Evolutionary conservation across 2,113 vertebrate species (phyloP).

Genomic region (Arenaria interpres): DNA sequence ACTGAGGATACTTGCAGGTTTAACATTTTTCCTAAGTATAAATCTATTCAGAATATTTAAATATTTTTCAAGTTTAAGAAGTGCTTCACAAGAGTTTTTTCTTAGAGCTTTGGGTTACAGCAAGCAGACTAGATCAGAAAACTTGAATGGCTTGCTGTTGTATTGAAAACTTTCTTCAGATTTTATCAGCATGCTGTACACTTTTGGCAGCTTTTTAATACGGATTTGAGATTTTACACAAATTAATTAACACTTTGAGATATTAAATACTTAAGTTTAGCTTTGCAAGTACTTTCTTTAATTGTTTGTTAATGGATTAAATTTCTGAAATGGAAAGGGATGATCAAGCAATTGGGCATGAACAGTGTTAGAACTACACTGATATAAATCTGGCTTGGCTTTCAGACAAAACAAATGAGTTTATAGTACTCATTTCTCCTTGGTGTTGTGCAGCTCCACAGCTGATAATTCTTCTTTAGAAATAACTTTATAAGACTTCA

Average conservation of each 20-base stretch:
- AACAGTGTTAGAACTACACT: not conserved
- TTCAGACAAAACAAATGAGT: not conserved
- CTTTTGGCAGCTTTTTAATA: not conserved
- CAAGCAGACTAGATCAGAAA: not conserved
- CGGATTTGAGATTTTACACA: not conserved
- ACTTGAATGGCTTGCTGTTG: not conserved
- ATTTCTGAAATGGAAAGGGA: not conserved
- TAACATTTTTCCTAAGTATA: not conserved
- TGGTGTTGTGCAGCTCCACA: too few species aligned
- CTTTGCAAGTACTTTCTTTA: not conserved
- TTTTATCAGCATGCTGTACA: not conserved
- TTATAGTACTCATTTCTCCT: not conserved
- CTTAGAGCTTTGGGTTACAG: not conserved
- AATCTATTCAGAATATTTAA: not conserved
- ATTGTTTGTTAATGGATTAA: not conserved
- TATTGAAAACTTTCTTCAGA: not conserved
- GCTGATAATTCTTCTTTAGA: not conserved
- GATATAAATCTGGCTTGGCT: not conserved
- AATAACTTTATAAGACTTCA: not conserved
- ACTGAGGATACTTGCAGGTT: not conserved
- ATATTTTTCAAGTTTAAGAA: not conserved
- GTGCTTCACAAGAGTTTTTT: not conserved
- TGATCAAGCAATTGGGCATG: not conserved
- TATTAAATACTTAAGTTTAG: not conserved
- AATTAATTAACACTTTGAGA: not conserved